Evolutionary conservation across 1,140 invertebrate genomes (phyloP).

Genomic region (Drosophila setifemur): DNA sequence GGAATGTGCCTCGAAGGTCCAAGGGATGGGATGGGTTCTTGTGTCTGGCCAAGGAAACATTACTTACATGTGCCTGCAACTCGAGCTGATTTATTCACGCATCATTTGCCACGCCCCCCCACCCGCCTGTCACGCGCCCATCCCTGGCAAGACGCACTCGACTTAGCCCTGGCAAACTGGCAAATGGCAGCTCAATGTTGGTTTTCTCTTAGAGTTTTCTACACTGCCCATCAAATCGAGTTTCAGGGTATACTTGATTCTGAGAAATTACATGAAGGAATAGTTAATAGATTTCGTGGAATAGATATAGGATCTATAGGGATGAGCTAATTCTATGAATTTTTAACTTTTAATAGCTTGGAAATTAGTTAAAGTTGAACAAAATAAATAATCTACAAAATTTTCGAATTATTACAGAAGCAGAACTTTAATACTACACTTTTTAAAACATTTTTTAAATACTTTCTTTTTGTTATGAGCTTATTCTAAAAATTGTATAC

Average conservation of each 20-base stretch:
- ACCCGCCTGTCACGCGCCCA: constrained; percentile 52
- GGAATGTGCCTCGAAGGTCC: constrained; percentile 38
- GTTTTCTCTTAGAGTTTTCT: constrained; percentile 28
- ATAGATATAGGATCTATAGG: too few relatives aligned
- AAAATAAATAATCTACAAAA: too few relatives aligned
- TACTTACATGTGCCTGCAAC: constrained; percentile 37
- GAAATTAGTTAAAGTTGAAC: too few relatives aligned
- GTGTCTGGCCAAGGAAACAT: constrained; percentile 38
- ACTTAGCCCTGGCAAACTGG: constrained; percentile 41
- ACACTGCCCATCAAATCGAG: not conserved
- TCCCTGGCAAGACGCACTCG: constrained; percentile 55
- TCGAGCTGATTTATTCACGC: constrained; percentile 42
- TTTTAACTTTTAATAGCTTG: too few relatives aligned
- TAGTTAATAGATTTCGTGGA: too few relatives aligned
- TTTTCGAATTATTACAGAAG: not conserved
- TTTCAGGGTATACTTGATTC: not conserved
- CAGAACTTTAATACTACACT: too few relatives aligned
- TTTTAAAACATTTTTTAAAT: too few relatives aligned
- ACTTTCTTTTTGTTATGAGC: too few relatives aligned
- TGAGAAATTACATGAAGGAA: too few relatives aligned
- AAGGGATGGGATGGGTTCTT: constrained; percentile 38
- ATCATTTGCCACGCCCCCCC: constrained; percentile 37
- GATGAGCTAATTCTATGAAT: too few relatives aligned
- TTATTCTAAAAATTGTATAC: too few relatives aligned
- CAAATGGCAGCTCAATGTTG: constrained; percentile 72